phyloP scores from a whole-genome alignment of 2,888 invertebrate genomes.

The Desoria tigrina region DNA sequence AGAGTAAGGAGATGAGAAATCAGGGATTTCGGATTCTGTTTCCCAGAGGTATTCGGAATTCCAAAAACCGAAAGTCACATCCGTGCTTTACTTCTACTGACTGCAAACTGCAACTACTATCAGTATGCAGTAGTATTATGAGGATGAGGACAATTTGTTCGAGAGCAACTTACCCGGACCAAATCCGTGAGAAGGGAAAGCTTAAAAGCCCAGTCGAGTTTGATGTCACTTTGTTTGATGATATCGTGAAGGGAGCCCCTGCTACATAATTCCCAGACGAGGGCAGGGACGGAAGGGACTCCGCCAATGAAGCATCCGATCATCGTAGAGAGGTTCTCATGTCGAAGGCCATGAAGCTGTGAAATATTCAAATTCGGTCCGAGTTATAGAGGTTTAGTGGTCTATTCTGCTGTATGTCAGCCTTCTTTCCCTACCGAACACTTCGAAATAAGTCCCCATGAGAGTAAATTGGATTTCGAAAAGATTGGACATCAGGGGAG shows the following conservation, averaged over 20 bases:
- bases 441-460: no score
- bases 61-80: no score
- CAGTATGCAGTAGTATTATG: no score
- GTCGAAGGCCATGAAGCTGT: constrained; percentile 78
- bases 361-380: constrained; percentile 11
- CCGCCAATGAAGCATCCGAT: constrained; percentile 78
- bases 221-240: constrained; percentile 83
- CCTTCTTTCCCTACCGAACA: neutral
- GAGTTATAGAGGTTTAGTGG: neutral
- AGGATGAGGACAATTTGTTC: no score
- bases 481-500: no score
- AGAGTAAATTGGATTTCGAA: no score
- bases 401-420: neutral
- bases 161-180: constrained; percentile 67
- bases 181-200: constrained; percentile 91
- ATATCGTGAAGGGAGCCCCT: constrained; percentile 87
- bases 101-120: no score
- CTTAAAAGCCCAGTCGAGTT: constrained; percentile 93
- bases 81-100: no score
- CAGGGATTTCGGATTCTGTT: no score
- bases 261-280: constrained; percentile 84
- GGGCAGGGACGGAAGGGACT: constrained; percentile 66
- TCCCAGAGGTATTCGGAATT: no score
- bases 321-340: constrained; percentile 88
- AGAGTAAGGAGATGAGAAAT: no score